Conservation (phyloP, 2,888 invertebrate species). For the Ischnura elegans region DNA sequence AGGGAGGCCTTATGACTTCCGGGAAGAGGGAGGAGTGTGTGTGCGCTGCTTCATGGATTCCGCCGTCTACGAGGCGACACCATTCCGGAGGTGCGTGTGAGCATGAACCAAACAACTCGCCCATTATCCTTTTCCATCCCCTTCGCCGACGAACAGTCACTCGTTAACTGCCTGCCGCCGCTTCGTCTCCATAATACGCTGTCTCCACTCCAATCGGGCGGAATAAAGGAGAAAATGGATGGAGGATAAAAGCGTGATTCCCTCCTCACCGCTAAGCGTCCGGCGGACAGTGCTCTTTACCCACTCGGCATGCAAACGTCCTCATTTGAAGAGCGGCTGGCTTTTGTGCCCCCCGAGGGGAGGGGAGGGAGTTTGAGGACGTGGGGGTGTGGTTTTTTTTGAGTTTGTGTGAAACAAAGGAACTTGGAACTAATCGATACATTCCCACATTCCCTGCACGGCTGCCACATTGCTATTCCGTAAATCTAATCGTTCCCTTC, state of each 20-base stretch:
- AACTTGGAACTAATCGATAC: background rate
- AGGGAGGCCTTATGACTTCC: background rate
- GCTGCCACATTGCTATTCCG: slow-evolving; percentile 46
- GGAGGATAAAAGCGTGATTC: background rate
- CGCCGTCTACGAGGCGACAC: background rate
- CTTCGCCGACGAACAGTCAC: background rate
- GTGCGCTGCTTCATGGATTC: no score
- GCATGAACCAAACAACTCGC: background rate
- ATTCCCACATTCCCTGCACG: slow-evolving; percentile 9
- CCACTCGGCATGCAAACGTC: slow-evolving; percentile 54
- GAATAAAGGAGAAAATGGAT: background rate
- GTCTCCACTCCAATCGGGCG: background rate
- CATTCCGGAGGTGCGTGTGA: background rate
- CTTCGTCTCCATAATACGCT: background rate
- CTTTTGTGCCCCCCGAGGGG: background rate
- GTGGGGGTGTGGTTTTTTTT: background rate
- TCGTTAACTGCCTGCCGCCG: background rate
- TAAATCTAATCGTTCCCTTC: slow-evolving; percentile 43
- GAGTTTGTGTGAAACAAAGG: slow-evolving; percentile 49
- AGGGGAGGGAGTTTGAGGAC: slow-evolving; percentile 1
- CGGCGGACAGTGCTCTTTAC: background rate
- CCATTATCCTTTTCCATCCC: background rate
- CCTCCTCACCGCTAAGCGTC: background rate
- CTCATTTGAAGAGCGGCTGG: slow-evolving; percentile 42
- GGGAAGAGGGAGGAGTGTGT: background rate